phyloP scores from a whole-genome alignment of 2,797 vertebrate genomes.

The Morus bassanus region DNA sequence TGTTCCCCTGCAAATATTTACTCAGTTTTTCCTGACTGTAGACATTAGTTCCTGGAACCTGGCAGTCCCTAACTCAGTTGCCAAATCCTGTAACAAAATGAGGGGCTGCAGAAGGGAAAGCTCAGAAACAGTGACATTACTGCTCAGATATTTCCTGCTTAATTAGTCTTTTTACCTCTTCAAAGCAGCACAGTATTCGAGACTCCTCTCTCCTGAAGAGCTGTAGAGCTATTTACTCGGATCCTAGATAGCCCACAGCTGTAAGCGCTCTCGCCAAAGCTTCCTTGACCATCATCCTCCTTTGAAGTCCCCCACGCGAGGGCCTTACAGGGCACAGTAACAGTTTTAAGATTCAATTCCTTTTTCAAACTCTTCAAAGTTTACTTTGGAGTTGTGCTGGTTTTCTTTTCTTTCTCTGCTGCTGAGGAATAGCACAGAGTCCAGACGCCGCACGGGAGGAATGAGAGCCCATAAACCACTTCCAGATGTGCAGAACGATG shows the following conservation, averaged over 20 bases:
- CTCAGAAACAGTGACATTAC: slow-evolving; percentile 27
- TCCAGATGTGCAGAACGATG: slow-evolving; percentile 75
- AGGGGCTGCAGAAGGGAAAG: slow-evolving; percentile 28
- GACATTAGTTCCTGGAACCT: slow-evolving; percentile 26
- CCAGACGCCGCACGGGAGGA: slow-evolving; percentile 48
- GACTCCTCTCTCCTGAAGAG: slow-evolving; percentile 54
- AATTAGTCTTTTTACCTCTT: slow-evolving; percentile 75
- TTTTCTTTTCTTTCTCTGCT: slow-evolving; percentile 59
- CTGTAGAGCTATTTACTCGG: slow-evolving; percentile 33
- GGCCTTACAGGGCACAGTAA: slow-evolving; percentile 41
- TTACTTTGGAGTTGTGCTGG: slow-evolving; percentile 53
- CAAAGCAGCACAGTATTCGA: slow-evolving; percentile 37
- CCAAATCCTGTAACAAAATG: slow-evolving; percentile 39
- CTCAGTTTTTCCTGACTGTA: not conserved
- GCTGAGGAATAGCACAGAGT: slow-evolving; percentile 40
- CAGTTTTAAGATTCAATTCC: slow-evolving; percentile 37
- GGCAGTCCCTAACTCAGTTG: not conserved
- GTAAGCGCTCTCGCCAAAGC: slow-evolving; percentile 31
- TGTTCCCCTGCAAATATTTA: slow-evolving; percentile 18
- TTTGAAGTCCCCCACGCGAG: slow-evolving; percentile 37
- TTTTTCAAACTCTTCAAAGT: slow-evolving; percentile 41
- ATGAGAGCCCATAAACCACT: slow-evolving; percentile 70
- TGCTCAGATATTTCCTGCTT: slow-evolving; percentile 46
- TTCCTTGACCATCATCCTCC: slow-evolving; percentile 46
- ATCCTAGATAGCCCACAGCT: slow-evolving; percentile 30